A percentile compares a stretch with the other conserved stretches of the same genome.
phyloP scores from a whole-genome alignment of 2,113 vertebrate genomes.

The Paedocypris sp. region DNA sequence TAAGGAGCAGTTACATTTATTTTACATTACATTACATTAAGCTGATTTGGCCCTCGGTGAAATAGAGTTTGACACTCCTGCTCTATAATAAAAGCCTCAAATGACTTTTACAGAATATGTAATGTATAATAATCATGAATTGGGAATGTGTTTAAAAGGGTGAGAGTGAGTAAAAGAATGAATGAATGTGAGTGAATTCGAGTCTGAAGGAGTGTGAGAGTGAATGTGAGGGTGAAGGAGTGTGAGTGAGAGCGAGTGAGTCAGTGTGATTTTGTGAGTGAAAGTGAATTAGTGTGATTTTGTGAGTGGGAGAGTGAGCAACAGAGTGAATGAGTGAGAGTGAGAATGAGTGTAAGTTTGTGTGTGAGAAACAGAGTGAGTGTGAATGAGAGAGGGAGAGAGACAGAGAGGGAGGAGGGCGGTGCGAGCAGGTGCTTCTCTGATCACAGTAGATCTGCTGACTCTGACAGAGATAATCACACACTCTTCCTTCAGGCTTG shows the following conservation, averaged over 20 bases:
- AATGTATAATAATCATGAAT: too few species aligned
- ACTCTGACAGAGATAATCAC: conserved; percentile 35
- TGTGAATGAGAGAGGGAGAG: neutral
- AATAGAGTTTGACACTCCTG: too few species aligned
- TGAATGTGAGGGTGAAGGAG: conserved; percentile 23
- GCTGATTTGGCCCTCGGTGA: too few species aligned
- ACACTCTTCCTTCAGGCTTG: conserved; percentile 23
- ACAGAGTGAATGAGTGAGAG: neutral
- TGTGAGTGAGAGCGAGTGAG: conserved; percentile 16
- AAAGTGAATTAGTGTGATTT: neutral
- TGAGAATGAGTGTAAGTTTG: neutral
- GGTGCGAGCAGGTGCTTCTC: conserved; percentile 21
- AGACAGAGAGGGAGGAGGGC: neutral
- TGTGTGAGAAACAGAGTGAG: neutral
- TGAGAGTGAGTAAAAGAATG: conserved; percentile 39
- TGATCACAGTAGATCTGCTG: conserved; percentile 31
- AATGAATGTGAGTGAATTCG: conserved; percentile 27
- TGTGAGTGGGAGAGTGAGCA: neutral
- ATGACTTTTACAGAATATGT: too few species aligned
- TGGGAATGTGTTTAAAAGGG: neutral
- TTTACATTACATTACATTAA: too few species aligned
- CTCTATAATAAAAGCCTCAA: too few species aligned
- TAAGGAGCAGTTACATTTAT: too few species aligned
- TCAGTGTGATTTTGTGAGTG: neutral
- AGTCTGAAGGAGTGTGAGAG: conserved; percentile 12